Evolutionary conservation across 1,140 invertebrate genomes (phyloP).

Genomic region (Apis dorsata): DNA sequence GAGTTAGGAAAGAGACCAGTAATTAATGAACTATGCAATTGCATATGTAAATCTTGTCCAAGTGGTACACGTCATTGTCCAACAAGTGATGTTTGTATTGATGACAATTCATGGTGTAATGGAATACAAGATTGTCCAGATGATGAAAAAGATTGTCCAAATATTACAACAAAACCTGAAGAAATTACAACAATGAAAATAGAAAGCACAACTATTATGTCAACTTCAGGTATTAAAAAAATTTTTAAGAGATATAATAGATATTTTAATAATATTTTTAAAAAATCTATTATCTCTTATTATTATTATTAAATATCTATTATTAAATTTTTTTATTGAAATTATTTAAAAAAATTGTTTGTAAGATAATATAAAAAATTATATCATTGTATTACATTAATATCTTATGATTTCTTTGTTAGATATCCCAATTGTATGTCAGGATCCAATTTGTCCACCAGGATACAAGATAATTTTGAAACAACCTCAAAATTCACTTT

Average conservation of each 20-base stretch:
- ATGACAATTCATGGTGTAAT: slow-evolving; percentile 88
- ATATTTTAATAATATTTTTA: too few relatives aligned
- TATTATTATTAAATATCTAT: too few relatives aligned
- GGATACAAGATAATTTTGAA: slow-evolving; percentile 80
- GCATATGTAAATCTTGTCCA: slow-evolving; percentile 87
- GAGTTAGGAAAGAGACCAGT: slow-evolving; percentile 80
- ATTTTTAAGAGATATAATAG: background rate
- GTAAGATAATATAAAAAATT: too few relatives aligned
- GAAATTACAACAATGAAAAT: background rate
- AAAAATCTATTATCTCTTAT: too few relatives aligned
- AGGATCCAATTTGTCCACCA: slow-evolving; percentile 81
- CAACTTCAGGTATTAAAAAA: slow-evolving; percentile 18
- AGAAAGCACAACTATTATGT: background rate
- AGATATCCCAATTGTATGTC: slow-evolving; percentile 65
- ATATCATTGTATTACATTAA: too few relatives aligned
- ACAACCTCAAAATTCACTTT: slow-evolving; percentile 21
- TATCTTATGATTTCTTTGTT: background rate
- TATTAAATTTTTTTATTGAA: too few relatives aligned
- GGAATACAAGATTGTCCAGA: slow-evolving; percentile 91
- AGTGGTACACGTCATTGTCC: slow-evolving; percentile 85
- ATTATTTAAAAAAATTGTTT: too few relatives aligned
- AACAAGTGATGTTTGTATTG: slow-evolving; percentile 87
- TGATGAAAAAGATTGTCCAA: slow-evolving; percentile 87
- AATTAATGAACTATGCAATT: slow-evolving; percentile 83
- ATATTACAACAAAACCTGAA: background rate